phyloP scores from a whole-genome alignment of 2,797 vertebrate genomes.

The Rhincodon typus region DNA sequence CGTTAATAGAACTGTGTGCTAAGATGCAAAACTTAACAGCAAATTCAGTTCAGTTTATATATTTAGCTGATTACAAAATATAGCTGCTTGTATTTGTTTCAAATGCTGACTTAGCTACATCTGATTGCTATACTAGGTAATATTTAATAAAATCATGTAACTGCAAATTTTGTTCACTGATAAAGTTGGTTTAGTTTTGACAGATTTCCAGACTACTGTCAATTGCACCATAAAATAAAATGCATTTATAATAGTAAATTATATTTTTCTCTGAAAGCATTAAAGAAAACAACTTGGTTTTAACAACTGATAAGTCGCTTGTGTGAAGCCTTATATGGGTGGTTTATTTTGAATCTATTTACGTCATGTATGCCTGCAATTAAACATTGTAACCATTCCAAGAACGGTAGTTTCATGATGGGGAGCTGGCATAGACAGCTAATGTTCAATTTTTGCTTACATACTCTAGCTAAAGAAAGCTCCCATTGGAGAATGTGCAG shows the following conservation, averaged over 20 bases:
- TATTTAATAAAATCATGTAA: no score
- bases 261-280: background rate
- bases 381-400: background rate
- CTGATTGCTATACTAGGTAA: no score
- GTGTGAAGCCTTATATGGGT: constrained; percentile 13
- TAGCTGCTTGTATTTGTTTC: background rate
- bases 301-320: background rate
- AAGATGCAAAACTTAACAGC: background rate
- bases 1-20: background rate
- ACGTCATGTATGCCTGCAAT: background rate
- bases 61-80: background rate
- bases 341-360: constrained; percentile 3
- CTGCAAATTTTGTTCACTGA: background rate
- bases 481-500: background rate
- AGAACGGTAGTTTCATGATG: background rate
- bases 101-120: background rate
- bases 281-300: background rate
- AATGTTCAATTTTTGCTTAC: no score
- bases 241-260: background rate
- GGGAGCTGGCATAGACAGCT: background rate
- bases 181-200: background rate
- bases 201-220: background rate
- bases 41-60: background rate
- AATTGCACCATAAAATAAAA: background rate
- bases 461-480: no score